Evolutionary conservation across 37 sponge, comb jelly and placozoan genomes (phyloP).

Genomic region (Spongilla lacustris): DNA sequence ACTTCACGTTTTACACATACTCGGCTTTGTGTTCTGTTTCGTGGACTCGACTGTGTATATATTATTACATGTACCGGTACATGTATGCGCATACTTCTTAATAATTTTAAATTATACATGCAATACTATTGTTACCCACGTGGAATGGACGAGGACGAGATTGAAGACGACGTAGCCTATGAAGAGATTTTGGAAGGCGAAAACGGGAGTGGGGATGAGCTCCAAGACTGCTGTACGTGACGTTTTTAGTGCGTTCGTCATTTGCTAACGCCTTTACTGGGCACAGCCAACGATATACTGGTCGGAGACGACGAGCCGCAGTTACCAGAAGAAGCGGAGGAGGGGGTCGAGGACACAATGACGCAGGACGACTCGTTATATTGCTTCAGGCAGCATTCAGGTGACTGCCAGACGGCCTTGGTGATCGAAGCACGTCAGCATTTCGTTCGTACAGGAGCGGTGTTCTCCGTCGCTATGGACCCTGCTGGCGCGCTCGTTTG

Average conservation of each 20-base stretch:
- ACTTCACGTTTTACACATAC: not conserved
- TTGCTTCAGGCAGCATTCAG: not conserved
- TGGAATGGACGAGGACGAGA: not conserved
- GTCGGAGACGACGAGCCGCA: not conserved
- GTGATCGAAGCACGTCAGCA: not conserved
- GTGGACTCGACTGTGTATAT: too few species aligned
- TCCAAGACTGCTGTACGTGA: not conserved
- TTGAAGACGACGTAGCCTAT: not conserved
- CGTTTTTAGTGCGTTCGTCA: not conserved
- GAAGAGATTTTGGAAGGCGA: not conserved
- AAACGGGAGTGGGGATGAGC: not conserved
- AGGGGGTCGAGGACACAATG: not conserved
- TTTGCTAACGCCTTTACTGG: not conserved
- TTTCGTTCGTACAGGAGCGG: too few species aligned
- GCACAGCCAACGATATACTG: not conserved
- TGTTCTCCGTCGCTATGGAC: constrained; percentile 71
- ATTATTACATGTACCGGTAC: too few species aligned
- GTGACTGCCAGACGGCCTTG: not conserved
- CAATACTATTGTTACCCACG: not conserved
- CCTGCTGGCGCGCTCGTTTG: constrained; percentile 60
- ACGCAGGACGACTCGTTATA: not conserved
- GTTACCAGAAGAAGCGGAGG: not conserved
- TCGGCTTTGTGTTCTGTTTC: not conserved
- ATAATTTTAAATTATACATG: too few species aligned
- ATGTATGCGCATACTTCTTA: too few species aligned